Evolutionary conservation across 2,113 vertebrate species (phyloP), one percentile per base, ranked within the genome.

Genomic region (Cairina moschata): DNA sequence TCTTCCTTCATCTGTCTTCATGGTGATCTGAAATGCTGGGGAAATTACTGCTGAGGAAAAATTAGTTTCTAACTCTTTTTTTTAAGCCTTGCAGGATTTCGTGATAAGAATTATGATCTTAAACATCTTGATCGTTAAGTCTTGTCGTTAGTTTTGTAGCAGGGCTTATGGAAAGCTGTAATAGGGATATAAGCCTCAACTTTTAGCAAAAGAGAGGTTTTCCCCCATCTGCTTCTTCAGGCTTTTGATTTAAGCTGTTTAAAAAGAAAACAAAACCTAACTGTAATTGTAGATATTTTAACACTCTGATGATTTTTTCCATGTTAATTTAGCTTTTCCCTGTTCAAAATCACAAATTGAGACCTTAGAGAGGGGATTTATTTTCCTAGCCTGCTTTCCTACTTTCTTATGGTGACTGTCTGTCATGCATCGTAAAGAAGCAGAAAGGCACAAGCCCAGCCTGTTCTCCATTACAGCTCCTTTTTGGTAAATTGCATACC

Each of bases 281-380:
- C 92, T 62, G 87, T 88, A 91, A 90, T 71, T 91, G 76, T 62
- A 86, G 80, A 17, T 71, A 78, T 94, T 96, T 96, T 80, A 94
- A 73, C 85, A 88, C 44, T 31, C 60, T 91, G 83, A 75, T 78
- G 65, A 11, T 73, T 91, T 92, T 93, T 93, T 79, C 73, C 9
- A 5, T 69, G 90, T 93, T 93, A 69, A 94, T 95, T 97, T 91
- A 46, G 77, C 88, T 96, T 83, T 78, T 54, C 52, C 58, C 13
- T 1, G 2, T 58, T 92, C 8, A 68, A 56, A 66, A 29, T 88
- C 92, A 86, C 60, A 4, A 10, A 9, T 36, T 44, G 76, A 71
- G 89, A 38, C 60, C 29, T 2, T 11, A 17, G 42, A 38, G 74
- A 72, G 54, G 46, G 46, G 65, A 8, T 91, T 94, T 91, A 11